These are phyloP conservation scores for Serilophus lunatus DNA, from an alignment of 2,113 vertebrate species.

Conservation along the genomic window DNA sequence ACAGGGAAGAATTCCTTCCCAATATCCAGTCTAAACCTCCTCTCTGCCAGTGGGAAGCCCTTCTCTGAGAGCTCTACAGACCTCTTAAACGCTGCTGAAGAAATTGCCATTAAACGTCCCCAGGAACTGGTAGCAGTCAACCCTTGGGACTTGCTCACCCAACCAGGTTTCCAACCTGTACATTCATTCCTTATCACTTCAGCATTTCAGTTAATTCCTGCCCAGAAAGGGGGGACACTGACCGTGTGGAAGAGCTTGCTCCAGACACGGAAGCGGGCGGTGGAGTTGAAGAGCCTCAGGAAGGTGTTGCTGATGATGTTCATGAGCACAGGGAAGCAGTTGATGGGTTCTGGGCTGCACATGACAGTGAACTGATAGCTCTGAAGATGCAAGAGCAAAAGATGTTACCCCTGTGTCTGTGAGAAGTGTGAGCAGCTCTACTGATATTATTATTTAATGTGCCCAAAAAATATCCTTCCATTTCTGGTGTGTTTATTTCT, in stretches of 20 bases:
- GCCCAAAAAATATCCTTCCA: neutral
- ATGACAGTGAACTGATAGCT: slow-evolving; percentile 76
- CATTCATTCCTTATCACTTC: neutral
- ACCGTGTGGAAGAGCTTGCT: slow-evolving; percentile 62
- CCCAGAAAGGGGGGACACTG: neutral
- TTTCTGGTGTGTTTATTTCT: neutral
- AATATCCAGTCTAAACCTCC: neutral
- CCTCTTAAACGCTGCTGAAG: neutral
- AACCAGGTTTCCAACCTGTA: neutral
- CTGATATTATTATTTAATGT: accelerated
- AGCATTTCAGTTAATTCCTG: accelerated
- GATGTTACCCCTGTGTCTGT: accelerated
- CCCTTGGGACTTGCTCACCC: neutral
- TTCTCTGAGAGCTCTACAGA: neutral
- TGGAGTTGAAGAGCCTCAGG: slow-evolving; percentile 72
- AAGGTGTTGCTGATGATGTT: slow-evolving; percentile 86
- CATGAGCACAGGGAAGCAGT: slow-evolving; percentile 79
- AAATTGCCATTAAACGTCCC: neutral
- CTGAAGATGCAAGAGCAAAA: slow-evolving; percentile 36
- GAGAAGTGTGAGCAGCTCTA: neutral
- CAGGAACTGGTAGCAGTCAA: neutral
- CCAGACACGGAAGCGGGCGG: slow-evolving; percentile 73
- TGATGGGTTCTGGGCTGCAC: slow-evolving; percentile 80
- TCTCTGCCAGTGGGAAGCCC: neutral
- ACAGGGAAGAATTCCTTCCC: neutral